Evolutionary conservation across 2,113 vertebrate genomes (phyloP), one percentile per base, ranked within the genome.

Genomic region (Notechis scutatus): DNA sequence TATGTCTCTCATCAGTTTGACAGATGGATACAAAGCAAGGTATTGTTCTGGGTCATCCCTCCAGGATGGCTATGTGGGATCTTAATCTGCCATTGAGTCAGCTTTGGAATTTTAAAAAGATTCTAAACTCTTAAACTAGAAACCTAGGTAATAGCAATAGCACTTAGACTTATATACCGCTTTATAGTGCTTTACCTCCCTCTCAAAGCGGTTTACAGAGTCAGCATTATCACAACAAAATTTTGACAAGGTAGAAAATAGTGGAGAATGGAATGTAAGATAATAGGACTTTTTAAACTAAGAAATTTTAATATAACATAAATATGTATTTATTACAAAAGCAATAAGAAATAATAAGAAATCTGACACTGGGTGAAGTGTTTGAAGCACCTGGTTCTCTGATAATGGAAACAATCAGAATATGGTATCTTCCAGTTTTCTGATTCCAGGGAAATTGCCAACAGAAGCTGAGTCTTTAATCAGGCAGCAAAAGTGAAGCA

Each of bases 41-140:
- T 64, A 64, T 94, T 98, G 97, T 98, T 96, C 94, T 87, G 97
- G 95, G 96, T 98, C 98, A 98, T 98, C 94, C 95, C 96, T 94
- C 95, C 97, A 97, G 97, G 97, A 95, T 97, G 97, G 64, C 5
- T 34, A 74, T 74, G 64, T 74, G 12, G 15, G 5, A 34, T 95
- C 93, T 96, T 96, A 96, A 94, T 96, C 89, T 47, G 93, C 50
- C 86, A 95, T 96, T 97, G 95, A 95, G 96, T 42, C 94, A 97
- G 95, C 95, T 96, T 96, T 96, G 92, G 91, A 97, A 95, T 97
- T 97, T 94, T 95, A 95, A 96, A 94, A 96, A 95, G 94, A 0
- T 64, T 64, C 26, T 64, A n/a, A 64, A 64, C 61, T 64, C 61
- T 64, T 64, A 64, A 64, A 64, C 61, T 64, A 64, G 61, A 64